Base-by-base conservation (phyloP, 2,113 vertebrate species). In the Malurus elegans region DNA sequence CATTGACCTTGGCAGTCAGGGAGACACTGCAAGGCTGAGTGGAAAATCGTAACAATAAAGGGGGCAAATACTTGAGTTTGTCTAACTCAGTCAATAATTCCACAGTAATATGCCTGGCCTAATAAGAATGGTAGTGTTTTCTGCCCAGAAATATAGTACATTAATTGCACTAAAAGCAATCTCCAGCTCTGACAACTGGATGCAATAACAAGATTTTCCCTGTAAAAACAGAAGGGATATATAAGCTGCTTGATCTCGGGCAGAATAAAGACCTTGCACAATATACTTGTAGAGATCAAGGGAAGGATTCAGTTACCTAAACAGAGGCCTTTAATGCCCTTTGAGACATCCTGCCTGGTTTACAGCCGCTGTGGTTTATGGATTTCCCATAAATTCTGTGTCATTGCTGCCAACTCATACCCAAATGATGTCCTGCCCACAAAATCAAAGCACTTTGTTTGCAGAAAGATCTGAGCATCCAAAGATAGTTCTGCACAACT, bases 241-340 rank as follows among this genome's bases (percentile, higher is more conserved):
- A 18, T 85, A 92, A 96, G 44, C 87, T 87, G 61, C 61, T 92
- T 96, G 90, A 90, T 92, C 53, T 96, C 61, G 56, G 34, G 12
- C 31, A 75, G 65, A 91, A 65, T 64, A 53, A 72, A 84, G 56
- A 71, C 76, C 38, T 44, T 14, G 31, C 87, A 75, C 66, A 81
- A 31, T 25, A 44, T 61, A 54, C 78, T 67, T 51, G 44, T n/a
- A 74, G 81, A 94, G 78, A 91, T 79, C 84, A 94, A 95, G 69
- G 69, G 53, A 69, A 91, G 84, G 64, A 91, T 89, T 94, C 70
- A 67, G 38, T 60, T 89, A 75, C 84, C 60, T 91, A 84, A 87
- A 81, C 53, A 81, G 10, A 36, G 31, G 31, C 47, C 12, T 67
- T 67, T 92, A 80, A 89, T 74, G 51, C 61, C 80, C 57, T 85